A percentile compares a stretch with the other conserved stretches of the same genome.
Conservation (phyloP, 2,888 invertebrate genomes). For the Pyrocoelia pectoralis region DNA sequence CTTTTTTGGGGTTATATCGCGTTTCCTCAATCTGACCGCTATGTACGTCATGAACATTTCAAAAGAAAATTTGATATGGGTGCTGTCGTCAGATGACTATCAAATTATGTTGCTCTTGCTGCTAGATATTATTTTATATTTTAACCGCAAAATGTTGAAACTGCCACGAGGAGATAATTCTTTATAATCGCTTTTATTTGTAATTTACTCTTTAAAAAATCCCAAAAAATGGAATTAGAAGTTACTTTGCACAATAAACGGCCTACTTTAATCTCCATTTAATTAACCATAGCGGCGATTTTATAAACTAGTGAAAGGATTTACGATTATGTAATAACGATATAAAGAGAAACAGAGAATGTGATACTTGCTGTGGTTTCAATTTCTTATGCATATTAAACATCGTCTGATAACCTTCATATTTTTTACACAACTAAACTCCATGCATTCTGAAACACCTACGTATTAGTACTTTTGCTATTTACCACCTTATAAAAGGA, state of each 20-base stretch:
- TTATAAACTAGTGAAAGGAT: neutral
- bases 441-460: too few relatives aligned
- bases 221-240: neutral
- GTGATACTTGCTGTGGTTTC: slow-evolving; percentile 9
- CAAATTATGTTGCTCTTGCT: slow-evolving; percentile 24
- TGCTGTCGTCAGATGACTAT: slow-evolving; percentile 33
- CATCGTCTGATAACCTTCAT: neutral
- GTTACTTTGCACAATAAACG: neutral
- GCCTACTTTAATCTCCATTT: neutral
- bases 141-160: slow-evolving; percentile 28
- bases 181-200: slow-evolving; percentile 1
- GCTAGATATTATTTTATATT: slow-evolving; percentile 20
- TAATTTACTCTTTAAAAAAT: neutral
- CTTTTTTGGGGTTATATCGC: slow-evolving; percentile 19
- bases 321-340: neutral
- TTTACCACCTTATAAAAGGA: too few relatives aligned
- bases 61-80: slow-evolving; percentile 31
- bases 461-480: too few relatives aligned
- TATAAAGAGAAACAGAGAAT: slow-evolving; percentile 1
- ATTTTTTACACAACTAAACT: neutral
- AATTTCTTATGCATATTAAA: slow-evolving; percentile 2
- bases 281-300: neutral
- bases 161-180: neutral
- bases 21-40: slow-evolving; percentile 24
- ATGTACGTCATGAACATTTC: slow-evolving; percentile 20